Evolutionary conservation across 1,140 invertebrate species (phyloP), one percentile per base, ranked within the genome.

Genomic region (Vanessa tameamea): DNA sequence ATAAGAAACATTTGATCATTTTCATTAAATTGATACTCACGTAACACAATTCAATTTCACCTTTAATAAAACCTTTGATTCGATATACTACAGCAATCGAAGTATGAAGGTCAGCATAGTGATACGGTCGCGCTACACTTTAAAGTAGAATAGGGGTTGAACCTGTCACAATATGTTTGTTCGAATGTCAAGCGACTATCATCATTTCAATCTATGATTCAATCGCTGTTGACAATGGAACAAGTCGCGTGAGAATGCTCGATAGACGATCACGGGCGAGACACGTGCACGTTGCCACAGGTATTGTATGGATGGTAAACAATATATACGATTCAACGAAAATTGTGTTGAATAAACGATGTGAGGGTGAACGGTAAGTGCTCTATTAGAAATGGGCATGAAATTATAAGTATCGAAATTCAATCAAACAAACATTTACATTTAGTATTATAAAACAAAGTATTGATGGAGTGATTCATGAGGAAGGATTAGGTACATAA

Each of bases 121-220:
- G 37, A 43, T 43, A 55, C 26, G 15, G 55, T 43, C 48, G 15
- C 14, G 48, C 23, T 16, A 43, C 15, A 53, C n/a, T 31, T 26
- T 31, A 43, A 20, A 64, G 16, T 64, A 64, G 16, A 71, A 72
- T 47, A 20, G 69, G 13, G 57, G 50, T 72, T 72, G 43, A 72
- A 23, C 13, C 69, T 15, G 69, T 47, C 64, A 47, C 47, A 57
- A 47, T 31, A 47, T 20, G 71, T 66, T 66, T 50, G 51, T 68
- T 72, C 14, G 59, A 55, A 72, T 72, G 59, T 64, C 59, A 72
- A 64, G 26, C 50, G 23, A 65, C 65, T 77, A 81, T 81, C 75
- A 59, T 72, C 72, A 59, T 76, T 77, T 78, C 70, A 75, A 77
- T 78, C 79, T 77, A 77, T 69, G 75, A 71, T 79, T 79, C 75